phyloP scores from a whole-genome alignment of 2,113 vertebrate species.

The Theristicus caerulescens region DNA sequence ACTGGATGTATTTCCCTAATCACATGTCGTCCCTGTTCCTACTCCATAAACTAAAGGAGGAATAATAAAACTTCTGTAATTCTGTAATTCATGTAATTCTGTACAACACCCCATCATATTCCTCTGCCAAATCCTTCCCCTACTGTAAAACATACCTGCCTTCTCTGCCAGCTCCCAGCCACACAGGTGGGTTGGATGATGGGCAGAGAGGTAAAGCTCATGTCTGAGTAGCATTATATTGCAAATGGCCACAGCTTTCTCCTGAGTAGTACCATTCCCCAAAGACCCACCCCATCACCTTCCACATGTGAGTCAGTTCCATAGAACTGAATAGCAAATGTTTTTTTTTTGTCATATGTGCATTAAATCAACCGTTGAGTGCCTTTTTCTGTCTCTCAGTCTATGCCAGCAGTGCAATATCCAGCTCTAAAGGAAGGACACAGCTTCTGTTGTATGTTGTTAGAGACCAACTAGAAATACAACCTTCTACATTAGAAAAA shows the following conservation, averaged over 20 bases:
- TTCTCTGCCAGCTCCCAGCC: background rate
- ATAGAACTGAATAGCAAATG: background rate
- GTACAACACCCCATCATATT: background rate
- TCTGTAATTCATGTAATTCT: background rate
- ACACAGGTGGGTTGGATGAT: background rate
- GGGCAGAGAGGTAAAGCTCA: background rate
- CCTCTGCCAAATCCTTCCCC: background rate
- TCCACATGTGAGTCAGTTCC: background rate
- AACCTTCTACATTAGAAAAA: background rate
- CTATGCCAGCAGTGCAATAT: background rate
- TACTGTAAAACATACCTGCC: rapidly evolving
- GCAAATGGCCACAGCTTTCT: background rate
- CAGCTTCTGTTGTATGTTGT: background rate
- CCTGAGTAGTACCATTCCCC: background rate
- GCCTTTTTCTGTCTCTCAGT: background rate
- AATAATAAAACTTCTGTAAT: background rate
- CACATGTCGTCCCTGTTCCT: background rate
- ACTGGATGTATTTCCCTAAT: background rate
- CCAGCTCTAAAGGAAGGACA: background rate
- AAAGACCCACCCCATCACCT: background rate
- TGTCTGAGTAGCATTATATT: background rate
- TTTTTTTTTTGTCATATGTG: background rate
- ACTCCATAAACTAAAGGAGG: background rate
- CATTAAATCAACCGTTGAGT: rapidly evolving
- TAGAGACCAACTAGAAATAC: background rate